Percentiles rank a stretch among this genome's conserved stretches.
Conservation (phyloP, 2,888 invertebrate species). For the Hemaris fuciformis region DNA sequence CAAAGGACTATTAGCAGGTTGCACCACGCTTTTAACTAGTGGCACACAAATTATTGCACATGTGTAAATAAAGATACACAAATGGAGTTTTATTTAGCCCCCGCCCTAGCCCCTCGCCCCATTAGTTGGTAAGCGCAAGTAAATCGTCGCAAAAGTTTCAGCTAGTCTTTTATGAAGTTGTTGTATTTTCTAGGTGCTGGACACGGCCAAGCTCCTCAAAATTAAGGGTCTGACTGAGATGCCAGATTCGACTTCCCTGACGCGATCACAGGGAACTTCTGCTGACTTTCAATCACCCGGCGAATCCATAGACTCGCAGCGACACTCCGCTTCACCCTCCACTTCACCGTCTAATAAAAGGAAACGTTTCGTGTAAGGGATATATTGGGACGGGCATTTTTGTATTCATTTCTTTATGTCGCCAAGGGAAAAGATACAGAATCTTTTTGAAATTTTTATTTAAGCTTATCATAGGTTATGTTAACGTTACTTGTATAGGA, state of each 20-base stretch:
- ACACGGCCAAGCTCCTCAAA: conserved; percentile 93
- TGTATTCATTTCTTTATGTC: too few relatives aligned
- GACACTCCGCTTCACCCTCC: conserved; percentile 84
- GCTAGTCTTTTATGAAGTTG: conserved; percentile 8
- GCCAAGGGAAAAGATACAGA: too few relatives aligned
- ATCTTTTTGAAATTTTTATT: too few relatives aligned
- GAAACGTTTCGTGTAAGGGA: conserved; percentile 59
- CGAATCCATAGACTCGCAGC: conserved; percentile 81
- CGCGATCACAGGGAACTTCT: conserved; percentile 85
- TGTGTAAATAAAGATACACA: neutral
- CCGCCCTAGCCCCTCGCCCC: neutral
- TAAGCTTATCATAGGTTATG: too few relatives aligned
- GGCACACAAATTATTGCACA: too few relatives aligned
- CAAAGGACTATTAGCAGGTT: too few relatives aligned
- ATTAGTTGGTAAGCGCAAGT: conserved; percentile 1
- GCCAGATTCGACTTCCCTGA: conserved; percentile 88
- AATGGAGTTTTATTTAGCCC: neutral
- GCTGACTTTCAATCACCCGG: conserved; percentile 79
- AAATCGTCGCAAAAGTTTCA: neutral
- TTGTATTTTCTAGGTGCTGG: conserved; percentile 76
- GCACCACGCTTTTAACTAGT: too few relatives aligned
- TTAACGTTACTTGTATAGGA: too few relatives aligned
- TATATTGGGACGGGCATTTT: neutral
- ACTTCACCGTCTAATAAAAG: conserved; percentile 77
- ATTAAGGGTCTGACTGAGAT: conserved; percentile 94